Evolutionary conservation across 2,888 invertebrate genomes (phyloP), one percentile per base, ranked within the genome.

Genomic region (Fragum fragum): DNA sequence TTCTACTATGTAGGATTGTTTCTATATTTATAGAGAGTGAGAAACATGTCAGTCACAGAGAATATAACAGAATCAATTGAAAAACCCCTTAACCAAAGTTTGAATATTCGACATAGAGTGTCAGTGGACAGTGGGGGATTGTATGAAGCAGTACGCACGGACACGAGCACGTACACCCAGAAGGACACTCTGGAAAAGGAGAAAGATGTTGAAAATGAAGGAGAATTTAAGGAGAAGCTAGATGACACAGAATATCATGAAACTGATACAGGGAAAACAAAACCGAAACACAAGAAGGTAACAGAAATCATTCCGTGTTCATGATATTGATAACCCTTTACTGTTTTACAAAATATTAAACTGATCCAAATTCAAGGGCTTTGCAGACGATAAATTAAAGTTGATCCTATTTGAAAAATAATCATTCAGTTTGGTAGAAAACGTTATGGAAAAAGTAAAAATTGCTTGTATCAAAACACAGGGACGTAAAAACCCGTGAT

Each of bases 31-130:
- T 7, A 55, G 18, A n/a, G 21, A n/a, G n/a, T n/a, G n/a, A n/a
- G n/a, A n/a, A 53, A 21, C 7, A 61, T 61, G 61, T 61, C 61
- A 1, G 32, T 32, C 32, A 61, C 61, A 18, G 61, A 61, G 32
- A 32, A 32, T 32, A 61, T 61, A 0, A 61, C 61, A 5, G 61
- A 61, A 16, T 61, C 61, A 61, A 3, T n/a, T 26, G 61, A 61
- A 2, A 18, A 11, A 32, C 18, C 11, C 7, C 16, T 29, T 14
- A n/a, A 16, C n/a, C 61, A 61, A 29, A 61, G 32, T n/a, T n/a
- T 32, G 61, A 29, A 61, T 32, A 29, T 61, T 32, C 61, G 61
- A 1, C 32, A 61, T 18, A 29, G 61, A 32, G 32, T 61, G 0
- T 16, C 32, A 14, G 32, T 28, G 11, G 32, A 61, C 14, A 32